These are phyloP conservation scores for Drosophila bifasciata DNA, from an alignment of 1,140 invertebrate species.

Conservation along the genomic window DNA sequence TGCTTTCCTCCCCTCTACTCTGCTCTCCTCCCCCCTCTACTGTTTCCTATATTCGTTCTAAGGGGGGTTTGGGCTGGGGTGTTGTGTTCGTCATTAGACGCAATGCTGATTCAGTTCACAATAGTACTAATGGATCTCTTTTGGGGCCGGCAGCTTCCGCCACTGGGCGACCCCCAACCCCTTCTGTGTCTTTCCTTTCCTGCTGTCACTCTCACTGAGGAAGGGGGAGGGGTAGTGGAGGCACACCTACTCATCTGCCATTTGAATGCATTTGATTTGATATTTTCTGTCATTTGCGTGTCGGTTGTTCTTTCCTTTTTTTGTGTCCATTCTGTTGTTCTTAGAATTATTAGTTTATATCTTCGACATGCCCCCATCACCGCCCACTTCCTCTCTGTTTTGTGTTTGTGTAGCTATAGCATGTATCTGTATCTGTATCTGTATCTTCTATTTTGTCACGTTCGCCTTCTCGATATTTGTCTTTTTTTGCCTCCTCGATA, in stretches of 20 bases:
- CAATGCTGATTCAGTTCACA: conserved; percentile 28
- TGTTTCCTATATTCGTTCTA: too few species aligned
- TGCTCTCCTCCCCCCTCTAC: too few species aligned
- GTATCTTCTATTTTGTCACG: conserved; percentile 35
- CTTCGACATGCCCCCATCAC: not conserved
- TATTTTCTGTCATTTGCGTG: conserved; percentile 57
- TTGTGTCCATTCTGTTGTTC: conserved; percentile 34
- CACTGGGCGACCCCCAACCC: not conserved
- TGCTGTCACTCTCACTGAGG: conserved; percentile 3
- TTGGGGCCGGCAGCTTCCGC: not conserved
- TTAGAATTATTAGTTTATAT: conserved; percentile 38
- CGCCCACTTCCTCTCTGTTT: not conserved
- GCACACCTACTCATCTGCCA: conserved; percentile 62
- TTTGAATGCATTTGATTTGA: conserved; percentile 69
- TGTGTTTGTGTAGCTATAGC: not conserved
- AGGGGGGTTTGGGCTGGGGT: conserved; percentile 3
- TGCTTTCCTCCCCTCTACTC: too few species aligned
- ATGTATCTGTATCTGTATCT: not conserved
- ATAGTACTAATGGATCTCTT: conserved; percentile 55
- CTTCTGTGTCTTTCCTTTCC: conserved; percentile 9
- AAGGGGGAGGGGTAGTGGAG: not conserved
- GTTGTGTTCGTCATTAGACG: conserved; percentile 54
- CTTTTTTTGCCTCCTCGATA: conserved; percentile 40
- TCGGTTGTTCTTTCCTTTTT: conserved; percentile 17
- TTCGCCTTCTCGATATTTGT: conserved; percentile 41